phyloP scores from a whole-genome alignment of 53 echinoderm and acorn worm genomes.

The Temnopleurus reevesii region DNA sequence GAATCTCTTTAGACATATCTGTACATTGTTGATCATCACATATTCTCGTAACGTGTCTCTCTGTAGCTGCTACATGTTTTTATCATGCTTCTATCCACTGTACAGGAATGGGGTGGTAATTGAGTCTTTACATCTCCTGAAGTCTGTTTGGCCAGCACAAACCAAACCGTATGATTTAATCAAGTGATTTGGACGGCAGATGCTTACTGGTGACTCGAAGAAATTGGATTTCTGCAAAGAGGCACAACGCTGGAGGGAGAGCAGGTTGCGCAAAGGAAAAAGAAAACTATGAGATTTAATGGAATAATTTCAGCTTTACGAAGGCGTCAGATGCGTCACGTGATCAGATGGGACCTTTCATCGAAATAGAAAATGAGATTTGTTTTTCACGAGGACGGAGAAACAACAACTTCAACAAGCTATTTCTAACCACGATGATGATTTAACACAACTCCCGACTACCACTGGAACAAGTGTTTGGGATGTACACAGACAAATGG shows the following conservation, averaged over 20 bases:
- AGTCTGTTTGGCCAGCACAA: constrained; percentile 46
- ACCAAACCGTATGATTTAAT: constrained; percentile 52
- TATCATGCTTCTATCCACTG: background rate
- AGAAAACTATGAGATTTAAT: constrained; percentile 32
- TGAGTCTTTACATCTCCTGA: constrained; percentile 45
- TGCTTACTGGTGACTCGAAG: constrained; percentile 48
- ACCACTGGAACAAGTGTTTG: too few species aligned
- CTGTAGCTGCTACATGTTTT: background rate
- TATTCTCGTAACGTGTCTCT: background rate
- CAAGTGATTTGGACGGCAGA: constrained; percentile 49
- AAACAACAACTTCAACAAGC: background rate
- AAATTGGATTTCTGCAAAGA: constrained; percentile 48
- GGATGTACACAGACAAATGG: too few species aligned
- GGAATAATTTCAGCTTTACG: constrained; percentile 46
- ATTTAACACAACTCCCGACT: too few species aligned
- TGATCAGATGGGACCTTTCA: constrained; percentile 15
- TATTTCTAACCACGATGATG: too few species aligned
- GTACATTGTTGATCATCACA: background rate
- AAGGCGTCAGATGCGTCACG: constrained; percentile 17
- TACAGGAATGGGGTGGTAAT: constrained; percentile 19
- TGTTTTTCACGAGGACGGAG: background rate
- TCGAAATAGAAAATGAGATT: constrained; percentile 17
- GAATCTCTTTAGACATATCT: background rate
- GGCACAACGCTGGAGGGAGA: constrained; percentile 39
- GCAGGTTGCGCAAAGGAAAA: constrained; percentile 28